Conservation (phyloP, 2,797 vertebrate species). For the Gymnoscopelus braueri region DNA sequence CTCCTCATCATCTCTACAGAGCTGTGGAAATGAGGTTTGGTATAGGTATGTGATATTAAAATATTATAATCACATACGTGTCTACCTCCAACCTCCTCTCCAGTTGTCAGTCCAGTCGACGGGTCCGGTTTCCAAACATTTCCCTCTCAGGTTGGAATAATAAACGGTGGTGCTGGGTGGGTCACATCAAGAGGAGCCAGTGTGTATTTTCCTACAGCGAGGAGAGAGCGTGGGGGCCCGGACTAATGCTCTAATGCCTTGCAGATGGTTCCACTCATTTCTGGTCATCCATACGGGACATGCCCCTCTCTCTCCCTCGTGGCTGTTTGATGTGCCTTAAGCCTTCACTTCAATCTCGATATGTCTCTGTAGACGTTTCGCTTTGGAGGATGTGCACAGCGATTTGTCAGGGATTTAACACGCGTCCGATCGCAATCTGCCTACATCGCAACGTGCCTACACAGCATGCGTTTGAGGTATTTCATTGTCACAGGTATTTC, state of each 20-base stretch:
- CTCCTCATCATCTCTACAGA: no score
- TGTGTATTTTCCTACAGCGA: constrained; percentile 70
- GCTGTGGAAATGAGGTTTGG: no score
- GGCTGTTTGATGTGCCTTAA: constrained; percentile 59
- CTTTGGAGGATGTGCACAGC: constrained; percentile 29
- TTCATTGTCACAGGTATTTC: constrained; percentile 4
- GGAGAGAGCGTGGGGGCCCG: constrained; percentile 54
- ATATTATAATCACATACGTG: no score
- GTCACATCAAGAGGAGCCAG: constrained; percentile 56
- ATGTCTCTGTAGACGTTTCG: constrained; percentile 25
- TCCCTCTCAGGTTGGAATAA: constrained; percentile 69
- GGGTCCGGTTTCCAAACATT: constrained; percentile 71
- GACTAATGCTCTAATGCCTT: constrained; percentile 58
- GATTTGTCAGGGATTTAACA: constrained; percentile 44
- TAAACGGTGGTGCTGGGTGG: constrained; percentile 61
- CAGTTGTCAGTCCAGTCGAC: constrained; percentile 27
- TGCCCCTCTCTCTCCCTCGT: constrained; percentile 34
- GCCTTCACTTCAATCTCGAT: constrained; percentile 49
- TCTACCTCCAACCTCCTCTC: no score
- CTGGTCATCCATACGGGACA: constrained; percentile 46
- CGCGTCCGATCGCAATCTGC: constrained; percentile 41
- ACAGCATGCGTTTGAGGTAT: constrained; percentile 21
- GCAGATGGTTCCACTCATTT: constrained; percentile 72
- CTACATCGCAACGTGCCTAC: constrained; percentile 21
- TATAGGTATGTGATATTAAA: no score